Base-by-base conservation (phyloP, 2,113 vertebrate genomes). In the Rattus rattus region DNA sequence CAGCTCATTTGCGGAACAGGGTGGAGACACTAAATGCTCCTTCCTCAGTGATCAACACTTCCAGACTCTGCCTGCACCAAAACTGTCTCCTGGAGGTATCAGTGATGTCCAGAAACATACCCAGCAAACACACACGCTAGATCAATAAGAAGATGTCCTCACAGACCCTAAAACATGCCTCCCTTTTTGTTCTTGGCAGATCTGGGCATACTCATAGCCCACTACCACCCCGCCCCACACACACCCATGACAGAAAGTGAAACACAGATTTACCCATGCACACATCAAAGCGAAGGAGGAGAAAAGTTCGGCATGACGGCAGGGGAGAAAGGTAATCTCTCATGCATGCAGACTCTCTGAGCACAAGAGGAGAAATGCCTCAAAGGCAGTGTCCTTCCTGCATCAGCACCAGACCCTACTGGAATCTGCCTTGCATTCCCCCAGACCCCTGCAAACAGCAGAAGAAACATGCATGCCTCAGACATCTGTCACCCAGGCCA, bases 401-500 rank as follows among this genome's bases (percentile, higher is more conserved):
- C 70, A n/a, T 94, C 65, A 77, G 77, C 36, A 85, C 70, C 65
- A n/a, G 61, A 91, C 88, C 95, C 79, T 83, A 65, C 33, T 22
- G n/a, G 72, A 95, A 54, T 81, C 88, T 94, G 91, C 94, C 56
- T 67, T 54, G 91, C 91, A 52, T 0, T 5, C 19, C 28, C 63
- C 30, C 65, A 24, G 56, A 69, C 11, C 8, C 13, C 73, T 89
- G 69, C 89, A 90, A 79, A 52, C 26, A 65, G 88, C 88, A 92
- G 83, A 85, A 97, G 96, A 97, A 96, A 94, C 0, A 33, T 65
- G 86, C 88, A 24, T 70, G 75, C 91, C 61, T 79, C 16, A 79
- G 86, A 61, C n/a, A 59, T 94, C 81, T 95, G 92, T 97, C 86
- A 77, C 80, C 94, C 89, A 97, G 97, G 96, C 33, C 67, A 3